Evolutionary conservation across 2,888 invertebrate species (phyloP).

Genomic region (Hirtodrosophila confusa): DNA sequence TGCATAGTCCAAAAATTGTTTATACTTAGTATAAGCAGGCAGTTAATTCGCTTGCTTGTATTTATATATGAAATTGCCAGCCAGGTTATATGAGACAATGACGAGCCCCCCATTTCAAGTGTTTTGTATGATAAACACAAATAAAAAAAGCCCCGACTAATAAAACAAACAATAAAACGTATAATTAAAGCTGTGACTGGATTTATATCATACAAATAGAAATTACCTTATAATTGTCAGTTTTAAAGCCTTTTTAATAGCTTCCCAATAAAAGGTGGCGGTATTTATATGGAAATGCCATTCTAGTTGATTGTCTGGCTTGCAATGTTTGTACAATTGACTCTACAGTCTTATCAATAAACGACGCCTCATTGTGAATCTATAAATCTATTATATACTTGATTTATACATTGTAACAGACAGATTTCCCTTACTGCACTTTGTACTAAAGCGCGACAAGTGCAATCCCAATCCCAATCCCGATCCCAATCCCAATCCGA

Average conservation of each 20-base stretch:
- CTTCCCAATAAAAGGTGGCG: neutral
- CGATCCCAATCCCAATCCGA: conserved; percentile 12
- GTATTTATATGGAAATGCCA: conserved; percentile 3
- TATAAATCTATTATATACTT: conserved; percentile 12
- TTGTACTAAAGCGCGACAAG: conserved; percentile 75
- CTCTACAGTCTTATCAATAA: conserved; percentile 27
- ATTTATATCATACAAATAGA: conserved; percentile 1
- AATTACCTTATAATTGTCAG: neutral
- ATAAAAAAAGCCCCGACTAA: conserved; percentile 17
- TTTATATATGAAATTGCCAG: neutral
- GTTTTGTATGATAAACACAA: conserved; percentile 22
- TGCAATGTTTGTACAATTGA: neutral
- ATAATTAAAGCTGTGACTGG: neutral
- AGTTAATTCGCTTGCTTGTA: conserved; percentile 4
- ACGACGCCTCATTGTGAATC: neutral
- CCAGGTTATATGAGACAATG: neutral
- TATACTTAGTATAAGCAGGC: neutral
- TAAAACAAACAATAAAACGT: conserved; percentile 9
- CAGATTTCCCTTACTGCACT: conserved; percentile 54
- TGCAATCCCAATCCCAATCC: conserved; percentile 41
- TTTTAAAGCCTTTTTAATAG: neutral
- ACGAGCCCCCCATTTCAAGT: conserved; percentile 39
- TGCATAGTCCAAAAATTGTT: conserved; percentile 16
- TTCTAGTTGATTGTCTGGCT: neutral
- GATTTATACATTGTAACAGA: neutral